Base-by-base conservation (phyloP, 2,113 vertebrate species). In the Ancistrus triradiatus region DNA sequence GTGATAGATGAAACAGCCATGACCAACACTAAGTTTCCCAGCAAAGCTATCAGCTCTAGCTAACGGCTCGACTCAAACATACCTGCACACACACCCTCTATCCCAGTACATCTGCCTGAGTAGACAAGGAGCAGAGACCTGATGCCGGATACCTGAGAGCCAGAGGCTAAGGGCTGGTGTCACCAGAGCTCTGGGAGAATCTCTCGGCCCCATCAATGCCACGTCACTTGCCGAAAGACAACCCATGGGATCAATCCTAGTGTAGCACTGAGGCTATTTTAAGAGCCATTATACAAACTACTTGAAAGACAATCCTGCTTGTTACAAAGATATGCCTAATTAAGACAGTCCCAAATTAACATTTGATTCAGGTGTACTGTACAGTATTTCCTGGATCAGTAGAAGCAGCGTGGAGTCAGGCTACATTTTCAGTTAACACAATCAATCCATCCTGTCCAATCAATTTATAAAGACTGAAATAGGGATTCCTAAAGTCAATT, bases 131-230 rank as follows among this genome's bases (percentile, higher is more conserved):
- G 46, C 31, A 5, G 63, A 67, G 55, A 74, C 56, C 71, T 49
- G 57, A 66, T 28, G 47, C 43, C 31, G 22, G 68, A 67, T 11
- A 70, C 72, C 68, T 40, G 58, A 67, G 68, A 60, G 35, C 40
- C 8, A 1, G 4, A 38, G 24, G 33, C 46, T 9, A 46, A 46
- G 31, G 33, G 40, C 14, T 35, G 46, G 59, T 72, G 64, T 72
- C 60, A 68, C 69, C 43, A 37, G 68, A 75, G 49, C 53, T 50
- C 49, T 25, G 14, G n/a, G 24, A 74, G 51, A 50, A 70, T 57
- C 49, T 62, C 40, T 63, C 67, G 3, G 24, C 55, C 51, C 49
- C 73, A 64, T 59, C 55, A 59, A 2, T 6, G 53, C 38, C 24
- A 64, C 65, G 6, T 73, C 57, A 68, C 59, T 62, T 49, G n/a